A percentile compares a stretch with the other conserved stretches of the same genome.
These are phyloP conservation scores for Potamilus streckersoni DNA, from an alignment of 1,140 invertebrate genomes.

Conservation along the genomic window DNA sequence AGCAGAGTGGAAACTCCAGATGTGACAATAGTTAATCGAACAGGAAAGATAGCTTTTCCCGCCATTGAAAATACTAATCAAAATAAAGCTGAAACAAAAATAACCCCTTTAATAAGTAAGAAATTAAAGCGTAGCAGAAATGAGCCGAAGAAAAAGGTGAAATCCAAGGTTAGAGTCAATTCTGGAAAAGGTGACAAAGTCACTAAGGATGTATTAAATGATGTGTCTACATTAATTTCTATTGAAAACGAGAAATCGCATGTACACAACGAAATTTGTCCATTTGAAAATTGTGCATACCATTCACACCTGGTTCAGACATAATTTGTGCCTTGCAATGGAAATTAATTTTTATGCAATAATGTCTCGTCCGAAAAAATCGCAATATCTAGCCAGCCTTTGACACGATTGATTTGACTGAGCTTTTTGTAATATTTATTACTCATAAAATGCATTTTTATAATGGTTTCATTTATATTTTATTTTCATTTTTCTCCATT, in stretches of 20 bases:
- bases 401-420: too few species aligned
- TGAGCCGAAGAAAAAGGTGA: slow-evolving; percentile 34
- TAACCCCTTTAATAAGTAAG: slow-evolving; percentile 11
- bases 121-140: slow-evolving; percentile 13
- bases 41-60: slow-evolving; percentile 9
- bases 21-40: slow-evolving; percentile 5
- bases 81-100: slow-evolving; percentile 17
- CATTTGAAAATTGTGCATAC: slow-evolving; percentile 39
- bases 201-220: slow-evolving; percentile 40
- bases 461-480: too few species aligned
- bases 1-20: slow-evolving; percentile 17
- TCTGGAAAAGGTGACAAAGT: slow-evolving; percentile 33
- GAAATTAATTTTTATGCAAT: too few species aligned
- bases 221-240: slow-evolving; percentile 44
- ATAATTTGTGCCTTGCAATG: too few species aligned
- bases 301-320: slow-evolving; percentile 13
- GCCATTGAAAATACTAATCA: slow-evolving; percentile 12
- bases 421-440: too few species aligned
- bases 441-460: too few species aligned
- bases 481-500: too few species aligned
- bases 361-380: too few species aligned
- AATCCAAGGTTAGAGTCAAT: slow-evolving; percentile 22
- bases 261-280: slow-evolving; percentile 33
- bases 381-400: too few species aligned
- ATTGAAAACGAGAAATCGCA: slow-evolving; percentile 33